Evolutionary conservation across 2,888 invertebrate species (phyloP).

Genomic region (Tetanocera ferruginea): DNA sequence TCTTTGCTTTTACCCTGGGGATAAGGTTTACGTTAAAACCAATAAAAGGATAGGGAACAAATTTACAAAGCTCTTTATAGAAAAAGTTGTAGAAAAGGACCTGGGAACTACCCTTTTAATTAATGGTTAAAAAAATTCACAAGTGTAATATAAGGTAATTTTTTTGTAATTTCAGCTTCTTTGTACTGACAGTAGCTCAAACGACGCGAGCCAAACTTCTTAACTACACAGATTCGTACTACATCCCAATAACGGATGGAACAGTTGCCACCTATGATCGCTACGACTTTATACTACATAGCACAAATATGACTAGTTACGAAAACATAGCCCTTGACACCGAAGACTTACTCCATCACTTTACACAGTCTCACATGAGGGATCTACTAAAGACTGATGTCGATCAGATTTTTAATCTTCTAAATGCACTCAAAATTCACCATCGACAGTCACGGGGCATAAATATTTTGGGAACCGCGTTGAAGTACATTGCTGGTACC

Average conservation of each 20-base stretch:
- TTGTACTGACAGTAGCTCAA: not conserved
- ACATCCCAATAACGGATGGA: not conserved
- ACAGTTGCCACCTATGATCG: not conserved
- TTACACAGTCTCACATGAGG: too few relatives aligned
- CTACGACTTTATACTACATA: not conserved
- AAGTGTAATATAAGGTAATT: slow-evolving; percentile 17
- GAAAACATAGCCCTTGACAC: not conserved
- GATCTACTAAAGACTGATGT: not conserved
- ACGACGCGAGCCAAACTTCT: not conserved
- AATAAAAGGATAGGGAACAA: not conserved
- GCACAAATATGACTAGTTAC: not conserved
- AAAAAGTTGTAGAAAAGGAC: not conserved
- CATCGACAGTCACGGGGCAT: slow-evolving; percentile 10
- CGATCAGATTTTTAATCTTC: not conserved
- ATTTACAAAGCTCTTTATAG: slow-evolving; percentile 11
- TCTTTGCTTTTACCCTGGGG: not conserved
- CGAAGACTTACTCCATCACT: too few relatives aligned
- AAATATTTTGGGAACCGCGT: slow-evolving; percentile 15
- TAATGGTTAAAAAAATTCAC: slow-evolving; percentile 12
- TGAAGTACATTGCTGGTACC: slow-evolving; percentile 37
- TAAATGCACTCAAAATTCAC: slow-evolving; percentile 25
- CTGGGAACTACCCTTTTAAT: not conserved
- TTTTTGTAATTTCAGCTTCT: slow-evolving; percentile 13
- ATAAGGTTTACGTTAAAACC: slow-evolving; percentile 21
- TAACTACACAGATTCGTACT: slow-evolving; percentile 12